phyloP scores from a whole-genome alignment of 1,140 invertebrate species.

The Ostrea denselamellosa region DNA sequence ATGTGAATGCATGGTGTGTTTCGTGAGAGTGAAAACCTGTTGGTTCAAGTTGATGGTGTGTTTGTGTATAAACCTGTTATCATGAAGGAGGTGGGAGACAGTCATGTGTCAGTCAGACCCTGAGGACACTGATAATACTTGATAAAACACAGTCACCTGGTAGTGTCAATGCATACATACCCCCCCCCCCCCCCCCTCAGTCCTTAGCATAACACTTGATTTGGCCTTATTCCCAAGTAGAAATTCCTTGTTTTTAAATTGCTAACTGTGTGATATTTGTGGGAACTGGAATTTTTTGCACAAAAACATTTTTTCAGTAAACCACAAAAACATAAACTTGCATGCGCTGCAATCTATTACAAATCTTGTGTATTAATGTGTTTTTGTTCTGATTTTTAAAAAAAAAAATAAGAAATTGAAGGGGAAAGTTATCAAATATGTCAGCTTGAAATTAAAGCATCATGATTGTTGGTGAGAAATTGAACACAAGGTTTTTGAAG shows the following conservation, averaged over 20 bases:
- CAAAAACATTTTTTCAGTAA: neutral
- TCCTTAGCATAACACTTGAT: too few species aligned
- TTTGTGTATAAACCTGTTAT: slow-evolving; percentile 14
- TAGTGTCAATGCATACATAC: neutral
- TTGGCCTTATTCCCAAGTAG: too few species aligned
- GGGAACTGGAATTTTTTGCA: neutral
- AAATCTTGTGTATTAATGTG: neutral
- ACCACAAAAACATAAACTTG: neutral
- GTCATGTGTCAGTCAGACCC: neutral
- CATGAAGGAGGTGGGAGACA: neutral
- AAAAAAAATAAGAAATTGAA: neutral
- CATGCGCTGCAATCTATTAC: neutral
- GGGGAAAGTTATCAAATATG: neutral
- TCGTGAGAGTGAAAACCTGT: neutral
- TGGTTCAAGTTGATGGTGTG: neutral
- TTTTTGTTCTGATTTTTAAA: neutral
- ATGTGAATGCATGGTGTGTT: neutral
- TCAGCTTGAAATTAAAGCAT: neutral
- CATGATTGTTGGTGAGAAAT: neutral
- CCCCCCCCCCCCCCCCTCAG: too few species aligned
- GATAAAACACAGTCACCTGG: neutral
- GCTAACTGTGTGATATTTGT: neutral
- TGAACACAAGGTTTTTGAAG: neutral
- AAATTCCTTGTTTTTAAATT: too few species aligned
- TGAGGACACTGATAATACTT: neutral